phyloP scores from a whole-genome alignment of 2,888 invertebrate genomes.

The Spialia ferax region DNA sequence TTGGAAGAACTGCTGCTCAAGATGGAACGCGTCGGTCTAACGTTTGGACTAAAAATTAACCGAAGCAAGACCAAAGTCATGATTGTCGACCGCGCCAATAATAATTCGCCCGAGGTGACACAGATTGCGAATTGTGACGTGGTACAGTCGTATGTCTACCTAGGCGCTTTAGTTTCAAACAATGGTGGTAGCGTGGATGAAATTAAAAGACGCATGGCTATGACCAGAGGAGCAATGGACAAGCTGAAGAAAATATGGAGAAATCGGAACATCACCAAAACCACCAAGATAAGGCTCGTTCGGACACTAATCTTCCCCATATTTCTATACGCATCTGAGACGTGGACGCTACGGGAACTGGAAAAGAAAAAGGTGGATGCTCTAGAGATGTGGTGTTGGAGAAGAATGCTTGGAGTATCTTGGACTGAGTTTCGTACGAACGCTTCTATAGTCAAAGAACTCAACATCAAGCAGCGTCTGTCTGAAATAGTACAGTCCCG shows the following conservation, averaged over 20 bases:
- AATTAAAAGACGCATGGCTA: background rate
- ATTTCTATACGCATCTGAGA: constrained; percentile 3
- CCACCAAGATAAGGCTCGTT: background rate
- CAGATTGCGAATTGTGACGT: background rate
- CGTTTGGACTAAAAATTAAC: constrained; percentile 14
- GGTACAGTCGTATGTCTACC: background rate
- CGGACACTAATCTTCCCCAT: background rate
- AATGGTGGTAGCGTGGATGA: background rate
- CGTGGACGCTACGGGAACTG: background rate
- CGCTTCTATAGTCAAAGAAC: constrained; percentile 1
- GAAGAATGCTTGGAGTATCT: background rate
- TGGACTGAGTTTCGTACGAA: constrained; percentile 8
- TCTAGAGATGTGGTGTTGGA: background rate
- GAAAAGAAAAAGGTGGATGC: background rate
- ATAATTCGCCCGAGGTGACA: background rate
- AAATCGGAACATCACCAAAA: constrained; percentile 15
- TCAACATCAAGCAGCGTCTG: background rate
- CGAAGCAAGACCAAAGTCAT: background rate
- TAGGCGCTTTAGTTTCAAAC: background rate
- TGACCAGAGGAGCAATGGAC: background rate
- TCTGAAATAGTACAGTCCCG: background rate
- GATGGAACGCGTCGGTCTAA: constrained; percentile 15
- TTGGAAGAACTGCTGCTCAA: constrained; percentile 17
- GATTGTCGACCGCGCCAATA: constrained; percentile 2
- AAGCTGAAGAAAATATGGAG: constrained; percentile 29